Evolutionary conservation across 2,797 vertebrate genomes (phyloP).

Genomic region (Carduelis carduelis): DNA sequence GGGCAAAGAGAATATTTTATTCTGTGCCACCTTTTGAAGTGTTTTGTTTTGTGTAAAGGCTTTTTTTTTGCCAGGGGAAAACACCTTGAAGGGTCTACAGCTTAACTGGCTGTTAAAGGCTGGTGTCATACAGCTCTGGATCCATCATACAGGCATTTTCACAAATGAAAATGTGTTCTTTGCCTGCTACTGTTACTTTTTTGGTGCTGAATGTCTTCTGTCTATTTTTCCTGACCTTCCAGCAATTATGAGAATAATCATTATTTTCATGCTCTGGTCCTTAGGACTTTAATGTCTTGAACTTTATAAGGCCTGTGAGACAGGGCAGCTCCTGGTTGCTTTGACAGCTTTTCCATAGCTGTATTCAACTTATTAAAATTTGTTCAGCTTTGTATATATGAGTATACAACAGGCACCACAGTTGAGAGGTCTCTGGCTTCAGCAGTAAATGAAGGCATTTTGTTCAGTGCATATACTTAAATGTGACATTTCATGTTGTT

Average conservation of each 20-base stretch:
- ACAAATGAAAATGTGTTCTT: not conserved
- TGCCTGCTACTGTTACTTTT: not conserved
- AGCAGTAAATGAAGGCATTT: not conserved
- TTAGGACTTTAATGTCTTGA: not conserved
- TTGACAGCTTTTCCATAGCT: not conserved
- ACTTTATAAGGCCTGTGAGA: not conserved
- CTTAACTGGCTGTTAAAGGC: not conserved
- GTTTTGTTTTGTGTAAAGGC: not conserved
- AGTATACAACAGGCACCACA: fast-evolving
- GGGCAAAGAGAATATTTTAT: slow-evolving; percentile 39
- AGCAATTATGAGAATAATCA: not conserved
- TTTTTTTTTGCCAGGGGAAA: not conserved
- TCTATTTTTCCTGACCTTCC: not conserved
- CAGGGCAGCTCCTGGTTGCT: not conserved
- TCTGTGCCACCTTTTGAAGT: slow-evolving; percentile 6
- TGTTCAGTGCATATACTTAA: not conserved
- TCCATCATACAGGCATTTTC: not conserved
- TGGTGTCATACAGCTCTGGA: fast-evolving
- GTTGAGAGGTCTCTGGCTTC: not conserved
- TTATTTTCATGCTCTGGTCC: not conserved
- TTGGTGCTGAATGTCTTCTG: not conserved
- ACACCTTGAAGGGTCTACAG: not conserved
- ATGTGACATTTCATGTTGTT: not conserved
- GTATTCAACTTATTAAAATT: not conserved
- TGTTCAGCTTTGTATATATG: not conserved